These are phyloP conservation scores for Apodemia duryi DNA, from an alignment of 2,888 invertebrate species.

Conservation along the genomic window DNA sequence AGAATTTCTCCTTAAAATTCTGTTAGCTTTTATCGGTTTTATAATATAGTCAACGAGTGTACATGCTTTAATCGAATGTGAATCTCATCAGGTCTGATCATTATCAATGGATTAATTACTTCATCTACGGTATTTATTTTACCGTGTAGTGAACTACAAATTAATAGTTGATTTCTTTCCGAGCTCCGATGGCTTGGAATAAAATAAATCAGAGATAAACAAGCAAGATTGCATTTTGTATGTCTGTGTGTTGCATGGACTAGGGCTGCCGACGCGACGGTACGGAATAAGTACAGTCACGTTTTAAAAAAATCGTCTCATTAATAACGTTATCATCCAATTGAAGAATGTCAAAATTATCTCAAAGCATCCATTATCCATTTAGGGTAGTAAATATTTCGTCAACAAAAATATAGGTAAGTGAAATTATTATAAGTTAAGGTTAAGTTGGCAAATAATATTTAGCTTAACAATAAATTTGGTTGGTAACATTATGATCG, in stretches of 20 bases:
- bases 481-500: too few relatives aligned
- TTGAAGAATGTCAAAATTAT: too few relatives aligned
- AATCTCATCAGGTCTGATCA: slow-evolving; percentile 46
- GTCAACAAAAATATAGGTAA: too few relatives aligned
- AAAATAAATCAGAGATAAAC: slow-evolving; percentile 77
- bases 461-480: too few relatives aligned
- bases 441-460: too few relatives aligned
- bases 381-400: too few relatives aligned
- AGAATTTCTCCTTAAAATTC: too few relatives aligned
- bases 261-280: not conserved
- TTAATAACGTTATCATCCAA: too few relatives aligned
- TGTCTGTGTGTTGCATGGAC: slow-evolving; percentile 33
- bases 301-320: too few relatives aligned
- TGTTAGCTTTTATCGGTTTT: too few relatives aligned
- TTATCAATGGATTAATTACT: slow-evolving; percentile 68
- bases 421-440: too few relatives aligned
- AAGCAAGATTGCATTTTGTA: slow-evolving; percentile 57
- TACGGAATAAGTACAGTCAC: not conserved
- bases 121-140: slow-evolving; percentile 61
- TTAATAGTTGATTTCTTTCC: slow-evolving; percentile 69
- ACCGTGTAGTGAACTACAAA: slow-evolving; percentile 61
- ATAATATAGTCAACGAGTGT: slow-evolving; percentile 25
- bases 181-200: slow-evolving; percentile 64
- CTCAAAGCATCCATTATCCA: too few relatives aligned
- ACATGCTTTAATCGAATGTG: slow-evolving; percentile 36